Evolutionary conservation across 2,888 invertebrate species (phyloP), one percentile per base, ranked within the genome.

Genomic region (Apodemia zela): DNA sequence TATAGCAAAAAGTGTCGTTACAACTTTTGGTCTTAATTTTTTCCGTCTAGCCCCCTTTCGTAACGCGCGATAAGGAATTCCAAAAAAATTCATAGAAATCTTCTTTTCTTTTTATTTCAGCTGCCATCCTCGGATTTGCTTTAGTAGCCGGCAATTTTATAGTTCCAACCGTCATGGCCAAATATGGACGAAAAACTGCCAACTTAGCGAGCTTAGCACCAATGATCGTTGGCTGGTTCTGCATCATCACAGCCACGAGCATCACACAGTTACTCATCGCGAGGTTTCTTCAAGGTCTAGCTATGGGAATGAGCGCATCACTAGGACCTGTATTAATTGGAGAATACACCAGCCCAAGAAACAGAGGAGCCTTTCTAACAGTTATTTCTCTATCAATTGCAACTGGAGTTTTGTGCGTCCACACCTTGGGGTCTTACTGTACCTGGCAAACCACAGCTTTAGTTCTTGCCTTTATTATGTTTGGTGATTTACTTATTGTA

Each of bases 301-400:
- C 87, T 59, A 86, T 89, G 75, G 94, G 94, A 0, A 82, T 94
- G 76, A 78, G 89, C 4, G 85, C 92, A 0, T 79, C 93, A 0
- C 68, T 92, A 0, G 84, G 85, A 0, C 86, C 93, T 0, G 87
- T 93, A 0, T 84, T 93, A 57, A 89, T 93, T 13, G 92, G 93
- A 59, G 94, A 93, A 77, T 93, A 89, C 57, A 87, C 91, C 5
- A 91, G 93, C 58, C 94, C 93, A 0, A 89, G 83, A 59, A 89
- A 94, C 61, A 84, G 95, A 62, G 94, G 95, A 17, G 85, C 93
- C 0, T 87, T 94, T 18, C 81, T 94, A 38, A 92, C 94, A 60
- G 89, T 91, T 0, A 92, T 94, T n/a, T 93, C 94, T 0, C 77
- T 94, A 1, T 87, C 93, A 0, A 92, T 94, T 38, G 93, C 94